These are phyloP conservation scores for Aegypius monachus DNA, from an alignment of 2,113 vertebrate genomes.

Conservation along the genomic window DNA sequence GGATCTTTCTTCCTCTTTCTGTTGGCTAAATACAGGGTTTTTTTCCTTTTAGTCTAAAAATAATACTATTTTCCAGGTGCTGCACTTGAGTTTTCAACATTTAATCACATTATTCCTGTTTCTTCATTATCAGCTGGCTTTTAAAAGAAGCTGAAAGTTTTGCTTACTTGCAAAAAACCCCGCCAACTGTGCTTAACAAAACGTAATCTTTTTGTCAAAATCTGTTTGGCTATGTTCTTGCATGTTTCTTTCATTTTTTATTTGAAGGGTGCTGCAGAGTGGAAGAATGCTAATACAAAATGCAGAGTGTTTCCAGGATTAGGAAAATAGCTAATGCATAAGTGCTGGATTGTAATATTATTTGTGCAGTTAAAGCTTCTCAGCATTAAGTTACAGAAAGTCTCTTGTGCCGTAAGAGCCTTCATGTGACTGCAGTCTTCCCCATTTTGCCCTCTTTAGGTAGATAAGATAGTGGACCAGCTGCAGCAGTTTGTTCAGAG, in stretches of 20 bases:
- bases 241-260: background rate
- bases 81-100: background rate
- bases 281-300: background rate
- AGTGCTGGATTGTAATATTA: background rate
- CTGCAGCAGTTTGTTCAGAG: slow-evolving; percentile 87
- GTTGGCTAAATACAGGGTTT: background rate
- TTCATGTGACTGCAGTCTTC: background rate
- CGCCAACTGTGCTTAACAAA: background rate
- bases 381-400: background rate
- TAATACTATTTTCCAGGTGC: background rate
- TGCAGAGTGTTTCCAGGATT: background rate
- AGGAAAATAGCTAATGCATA: background rate
- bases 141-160: background rate
- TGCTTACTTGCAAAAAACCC: background rate
- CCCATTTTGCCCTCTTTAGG: slow-evolving; percentile 68
- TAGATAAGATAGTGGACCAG: slow-evolving; percentile 97
- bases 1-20: background rate
- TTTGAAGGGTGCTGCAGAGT: background rate
- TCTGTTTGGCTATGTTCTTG: background rate
- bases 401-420: background rate
- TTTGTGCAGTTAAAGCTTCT: background rate
- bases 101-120: background rate
- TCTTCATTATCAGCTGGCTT: background rate
- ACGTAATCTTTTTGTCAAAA: background rate
- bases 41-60: background rate